Evolutionary conservation across 2,113 vertebrate species (phyloP).

Genomic region (Mungos mungo): DNA sequence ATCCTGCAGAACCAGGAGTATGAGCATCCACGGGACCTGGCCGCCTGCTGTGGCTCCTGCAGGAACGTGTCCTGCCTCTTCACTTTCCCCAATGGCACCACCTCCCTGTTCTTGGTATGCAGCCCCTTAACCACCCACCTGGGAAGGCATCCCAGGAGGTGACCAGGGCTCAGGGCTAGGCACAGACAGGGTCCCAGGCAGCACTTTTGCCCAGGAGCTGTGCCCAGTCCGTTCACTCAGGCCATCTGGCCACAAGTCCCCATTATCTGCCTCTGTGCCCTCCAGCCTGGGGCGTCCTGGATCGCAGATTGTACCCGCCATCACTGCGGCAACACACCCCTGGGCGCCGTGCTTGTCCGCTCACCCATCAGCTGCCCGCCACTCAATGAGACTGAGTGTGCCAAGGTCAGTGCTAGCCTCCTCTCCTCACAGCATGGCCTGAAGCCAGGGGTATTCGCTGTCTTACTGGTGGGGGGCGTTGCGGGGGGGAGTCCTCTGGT

Average conservation of each 20-base stretch:
- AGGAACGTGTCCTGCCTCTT: conserved; percentile 94
- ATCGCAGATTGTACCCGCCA: conserved; percentile 92
- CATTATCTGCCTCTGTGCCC: neutral
- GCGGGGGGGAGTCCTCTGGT: neutral
- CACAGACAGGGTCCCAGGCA: neutral
- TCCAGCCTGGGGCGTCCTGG: conserved; percentile 91
- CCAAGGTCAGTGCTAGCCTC: conserved; percentile 89
- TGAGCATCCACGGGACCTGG: conserved; percentile 91
- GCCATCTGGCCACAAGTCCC: neutral
- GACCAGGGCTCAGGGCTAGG: neutral
- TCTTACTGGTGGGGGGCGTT: neutral
- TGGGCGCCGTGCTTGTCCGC: conserved; percentile 92
- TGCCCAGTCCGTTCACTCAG: accelerated
- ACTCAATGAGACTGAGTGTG: conserved; percentile 96
- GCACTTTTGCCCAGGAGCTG: neutral
- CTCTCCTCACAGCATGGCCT: accelerated
- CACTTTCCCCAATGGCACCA: conserved; percentile 91
- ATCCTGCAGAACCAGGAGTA: conserved; percentile 94
- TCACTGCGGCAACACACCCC: conserved; percentile 89
- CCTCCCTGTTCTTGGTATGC: conserved; percentile 89
- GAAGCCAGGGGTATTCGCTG: neutral
- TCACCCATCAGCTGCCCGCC: conserved; percentile 96
- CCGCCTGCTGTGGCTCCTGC: conserved; percentile 93
- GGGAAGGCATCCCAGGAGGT: neutral
- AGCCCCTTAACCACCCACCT: neutral